These are phyloP conservation scores for Pherbina coryleti DNA, from an alignment of 2,888 invertebrate genomes.

Conservation along the genomic window DNA sequence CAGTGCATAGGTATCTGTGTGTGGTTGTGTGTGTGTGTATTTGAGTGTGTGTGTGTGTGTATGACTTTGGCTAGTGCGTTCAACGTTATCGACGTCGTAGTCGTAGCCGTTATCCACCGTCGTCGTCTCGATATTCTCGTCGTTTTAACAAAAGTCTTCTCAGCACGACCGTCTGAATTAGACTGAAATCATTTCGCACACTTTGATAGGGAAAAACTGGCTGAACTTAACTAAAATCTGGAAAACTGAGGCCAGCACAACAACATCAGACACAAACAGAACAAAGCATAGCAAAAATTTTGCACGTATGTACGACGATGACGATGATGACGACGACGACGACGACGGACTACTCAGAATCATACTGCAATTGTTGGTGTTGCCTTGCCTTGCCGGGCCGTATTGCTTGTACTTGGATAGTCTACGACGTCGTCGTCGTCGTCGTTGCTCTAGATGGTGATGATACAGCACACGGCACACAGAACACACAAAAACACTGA, in stretches of 20 bases:
- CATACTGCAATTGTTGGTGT: conserved; percentile 20
- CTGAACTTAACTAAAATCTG: conserved; percentile 59
- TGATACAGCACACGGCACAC: conserved; percentile 36
- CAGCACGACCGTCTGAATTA: conserved; percentile 70
- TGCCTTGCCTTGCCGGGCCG: conserved; percentile 7
- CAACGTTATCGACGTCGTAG: conserved; percentile 16
- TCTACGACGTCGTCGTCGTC: conserved; percentile 39
- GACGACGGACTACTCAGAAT: background rate
- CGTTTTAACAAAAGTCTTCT: conserved; percentile 65
- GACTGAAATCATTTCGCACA: conserved; percentile 70
- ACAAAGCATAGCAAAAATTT: conserved; percentile 2
- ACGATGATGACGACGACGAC: conserved; percentile 16
- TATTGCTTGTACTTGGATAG: conserved; percentile 26
- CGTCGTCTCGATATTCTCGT: conserved; percentile 32
- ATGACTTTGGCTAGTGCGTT: background rate
- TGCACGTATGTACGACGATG: conserved; percentile 21
- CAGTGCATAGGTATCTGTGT: background rate
- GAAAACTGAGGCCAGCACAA: conserved; percentile 24
- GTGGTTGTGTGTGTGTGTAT: conserved; percentile 25
- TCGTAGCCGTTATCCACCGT: conserved; percentile 14
- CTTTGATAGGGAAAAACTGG: conserved; percentile 69
- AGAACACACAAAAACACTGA: conserved; percentile 25
- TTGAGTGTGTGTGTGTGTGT: background rate
- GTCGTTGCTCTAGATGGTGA: conserved; percentile 37
- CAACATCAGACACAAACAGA: conserved; percentile 12